Percentiles rank a stretch among this genome's conserved stretches.
These are phyloP conservation scores for Mus spretus DNA, from an alignment of 2,797 vertebrate species.

Conservation along the genomic window DNA sequence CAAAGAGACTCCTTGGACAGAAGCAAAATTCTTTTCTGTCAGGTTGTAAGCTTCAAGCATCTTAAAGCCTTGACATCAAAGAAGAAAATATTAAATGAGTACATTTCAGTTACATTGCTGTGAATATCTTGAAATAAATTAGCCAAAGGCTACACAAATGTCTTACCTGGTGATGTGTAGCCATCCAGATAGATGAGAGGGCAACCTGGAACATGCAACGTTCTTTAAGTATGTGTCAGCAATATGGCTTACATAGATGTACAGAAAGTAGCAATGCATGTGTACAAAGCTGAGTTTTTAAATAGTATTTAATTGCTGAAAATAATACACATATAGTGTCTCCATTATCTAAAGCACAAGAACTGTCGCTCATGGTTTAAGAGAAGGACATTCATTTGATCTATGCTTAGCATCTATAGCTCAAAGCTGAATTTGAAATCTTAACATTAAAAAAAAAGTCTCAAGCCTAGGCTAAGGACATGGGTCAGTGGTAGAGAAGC, in stretches of 20 bases:
- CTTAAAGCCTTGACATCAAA: conserved; percentile 90
- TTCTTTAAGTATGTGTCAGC: conserved; percentile 30
- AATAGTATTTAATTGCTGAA: not conserved
- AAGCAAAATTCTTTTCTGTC: conserved; percentile 95
- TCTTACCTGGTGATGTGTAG: conserved; percentile 97
- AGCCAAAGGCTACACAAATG: conserved; percentile 12
- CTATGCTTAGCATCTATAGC: conserved; percentile 48
- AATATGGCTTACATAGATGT: not conserved
- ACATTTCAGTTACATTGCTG: not conserved
- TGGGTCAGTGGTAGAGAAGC: not conserved
- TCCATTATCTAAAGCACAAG: not conserved
- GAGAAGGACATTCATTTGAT: conserved; percentile 57
- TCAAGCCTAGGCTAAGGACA: conserved; percentile 16
- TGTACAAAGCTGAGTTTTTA: conserved; percentile 24
- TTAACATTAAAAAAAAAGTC: conserved; percentile 29
- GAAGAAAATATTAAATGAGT: conserved; percentile 1
- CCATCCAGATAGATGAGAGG: conserved; percentile 97
- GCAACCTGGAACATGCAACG: conserved; percentile 92
- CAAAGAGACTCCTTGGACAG: conserved; percentile 94
- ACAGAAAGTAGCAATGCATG: not conserved
- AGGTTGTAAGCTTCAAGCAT: conserved; percentile 99
- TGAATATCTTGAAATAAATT: conserved; percentile 53
- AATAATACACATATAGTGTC: not conserved
- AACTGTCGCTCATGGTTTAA: not conserved
- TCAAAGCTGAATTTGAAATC: conserved; percentile 42